Evolutionary conservation across 2,113 vertebrate genomes (phyloP).

Genomic region (Grantiella picta): DNA sequence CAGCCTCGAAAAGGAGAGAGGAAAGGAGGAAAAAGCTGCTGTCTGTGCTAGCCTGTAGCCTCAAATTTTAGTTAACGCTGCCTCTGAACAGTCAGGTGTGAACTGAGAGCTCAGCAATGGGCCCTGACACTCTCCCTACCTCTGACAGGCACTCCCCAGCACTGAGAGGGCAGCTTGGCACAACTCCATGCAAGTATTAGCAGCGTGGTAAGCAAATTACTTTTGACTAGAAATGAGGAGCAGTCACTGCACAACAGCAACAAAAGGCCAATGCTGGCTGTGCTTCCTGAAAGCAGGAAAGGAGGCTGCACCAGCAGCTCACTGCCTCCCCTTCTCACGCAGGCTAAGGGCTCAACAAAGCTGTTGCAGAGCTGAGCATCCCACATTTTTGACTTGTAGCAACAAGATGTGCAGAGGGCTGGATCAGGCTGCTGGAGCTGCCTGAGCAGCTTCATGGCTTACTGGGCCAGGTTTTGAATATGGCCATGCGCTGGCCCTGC

Average conservation of each 20-base stretch:
- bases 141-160: accelerated
- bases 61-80: background rate
- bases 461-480: background rate
- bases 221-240: background rate
- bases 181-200: background rate
- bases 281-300: background rate
- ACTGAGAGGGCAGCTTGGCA: accelerated
- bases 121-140: background rate
- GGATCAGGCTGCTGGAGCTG: background rate
- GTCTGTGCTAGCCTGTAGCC: background rate
- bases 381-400: background rate
- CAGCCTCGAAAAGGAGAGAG: background rate
- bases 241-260: background rate
- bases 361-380: background rate
- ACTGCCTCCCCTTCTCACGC: background rate
- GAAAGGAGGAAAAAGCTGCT: background rate
- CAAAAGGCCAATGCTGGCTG: background rate
- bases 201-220: background rate
- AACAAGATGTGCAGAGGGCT: background rate
- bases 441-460: background rate
- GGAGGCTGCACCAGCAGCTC: background rate
- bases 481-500: background rate
- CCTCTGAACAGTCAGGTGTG: background rate
- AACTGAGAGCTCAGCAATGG: background rate
- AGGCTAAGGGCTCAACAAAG: background rate